phyloP scores from a whole-genome alignment of 2,797 vertebrate genomes.

The Anolis apletophallus region DNA sequence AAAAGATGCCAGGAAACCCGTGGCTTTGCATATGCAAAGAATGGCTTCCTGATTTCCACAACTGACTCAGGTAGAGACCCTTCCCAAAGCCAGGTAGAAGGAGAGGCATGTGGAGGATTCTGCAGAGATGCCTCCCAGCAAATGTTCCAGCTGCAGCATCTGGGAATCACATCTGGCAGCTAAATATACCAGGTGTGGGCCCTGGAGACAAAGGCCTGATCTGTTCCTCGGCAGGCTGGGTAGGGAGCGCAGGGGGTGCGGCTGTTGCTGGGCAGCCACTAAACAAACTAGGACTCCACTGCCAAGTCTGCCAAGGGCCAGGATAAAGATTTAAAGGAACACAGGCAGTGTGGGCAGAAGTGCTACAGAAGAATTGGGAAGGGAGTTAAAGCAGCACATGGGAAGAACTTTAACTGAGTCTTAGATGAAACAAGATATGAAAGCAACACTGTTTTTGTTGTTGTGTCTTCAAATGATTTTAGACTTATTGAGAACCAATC shows the following conservation, averaged over 20 bases:
- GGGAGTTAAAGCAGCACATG: background rate
- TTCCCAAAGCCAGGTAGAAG: background rate
- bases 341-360: too few relatives aligned
- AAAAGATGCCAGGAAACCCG: background rate
- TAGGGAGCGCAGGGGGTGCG: background rate
- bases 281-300: conserved; percentile 17
- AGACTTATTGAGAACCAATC: too few relatives aligned
- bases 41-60: too few relatives aligned
- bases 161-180: conserved; percentile 10
- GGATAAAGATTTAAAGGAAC: conserved; percentile 15
- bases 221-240: background rate
- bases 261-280: background rate
- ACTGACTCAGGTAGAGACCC: background rate
- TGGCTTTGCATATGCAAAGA: too few relatives aligned
- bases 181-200: conserved; percentile 7
- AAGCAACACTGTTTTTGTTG: too few relatives aligned
- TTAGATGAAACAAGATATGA: too few relatives aligned
- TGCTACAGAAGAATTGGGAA: too few relatives aligned
- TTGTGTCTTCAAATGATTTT: too few relatives aligned
- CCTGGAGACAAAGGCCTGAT: conserved; percentile 10
- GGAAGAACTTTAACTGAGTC: background rate
- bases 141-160: background rate
- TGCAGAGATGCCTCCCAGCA: background rate
- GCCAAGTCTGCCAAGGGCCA: background rate
- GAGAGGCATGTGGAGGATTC: background rate